Base-by-base conservation (phyloP, 2,888 invertebrate genomes). In the Syrista parreyssii region DNA sequence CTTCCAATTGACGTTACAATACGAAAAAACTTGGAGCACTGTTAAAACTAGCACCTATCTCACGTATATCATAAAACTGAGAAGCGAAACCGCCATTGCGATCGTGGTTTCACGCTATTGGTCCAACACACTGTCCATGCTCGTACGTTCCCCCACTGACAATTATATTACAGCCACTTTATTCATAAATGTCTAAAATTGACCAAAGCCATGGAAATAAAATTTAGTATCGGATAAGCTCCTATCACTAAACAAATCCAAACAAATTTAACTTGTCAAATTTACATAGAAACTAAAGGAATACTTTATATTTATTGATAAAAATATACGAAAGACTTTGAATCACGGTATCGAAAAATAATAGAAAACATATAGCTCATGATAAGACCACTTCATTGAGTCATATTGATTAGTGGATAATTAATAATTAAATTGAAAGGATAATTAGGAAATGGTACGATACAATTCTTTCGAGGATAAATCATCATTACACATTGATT, bases 41-140 rank as follows among this genome's bases (percentile, higher is more conserved):
- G 80, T 73, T 74, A 55, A 84, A 85, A 85, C 78, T 77, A 78
- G 79, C 79, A 81, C 76, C 84, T 86, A 87, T 85, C 86, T 86
- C 80, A 79, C 85, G 83, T 87, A 88, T 87, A 89, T 86, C 85
- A 85, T 82, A 86, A 88, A 86, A 87, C 85, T 88, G 77, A 80
- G 84, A 85, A 86, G 84, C 86, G 86, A 89, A 86, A 86, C 87
- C 88, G 89, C 88, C 88, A 89, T 89, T 88, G 89, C 87, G 88
- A 87, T 90, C 93, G 93, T 93, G 93, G 92, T 92, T 86, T 86
- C 83, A 89, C 85, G 83, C 88, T 88, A 93, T 93, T 93, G 93
- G 93, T 91, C 92, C 92, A 92, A 86, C 86, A 77, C 86, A 88
- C 79, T 73, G 68, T 35, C 55, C 23, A 55, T 55, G 55, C 55